phyloP scores from a whole-genome alignment of 2,113 vertebrate species.

The Istiophorus platypterus region DNA sequence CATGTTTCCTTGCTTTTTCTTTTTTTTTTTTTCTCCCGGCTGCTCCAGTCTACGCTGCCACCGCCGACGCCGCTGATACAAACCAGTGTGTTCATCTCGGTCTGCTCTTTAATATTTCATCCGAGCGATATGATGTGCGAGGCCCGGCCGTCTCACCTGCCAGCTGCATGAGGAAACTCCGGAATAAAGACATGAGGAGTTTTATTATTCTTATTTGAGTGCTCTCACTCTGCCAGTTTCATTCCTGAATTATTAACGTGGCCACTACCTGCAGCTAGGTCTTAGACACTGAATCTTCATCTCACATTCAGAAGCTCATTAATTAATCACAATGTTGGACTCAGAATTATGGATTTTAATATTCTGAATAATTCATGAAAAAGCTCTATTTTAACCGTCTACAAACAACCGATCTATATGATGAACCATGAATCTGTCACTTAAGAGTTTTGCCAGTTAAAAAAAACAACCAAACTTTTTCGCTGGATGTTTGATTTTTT shows the following conservation, averaged over 20 bases:
- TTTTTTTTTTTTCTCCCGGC: constrained; percentile 49
- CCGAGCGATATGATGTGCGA: constrained; percentile 47
- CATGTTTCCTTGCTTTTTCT: too few species aligned
- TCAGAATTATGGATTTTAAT: constrained; percentile 64
- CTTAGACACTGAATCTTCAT: constrained; percentile 43
- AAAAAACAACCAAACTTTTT: neutral
- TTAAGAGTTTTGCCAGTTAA: neutral
- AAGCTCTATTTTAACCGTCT: constrained; percentile 48
- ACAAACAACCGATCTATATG: constrained; percentile 55
- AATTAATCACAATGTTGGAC: constrained; percentile 56
- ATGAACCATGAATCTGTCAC: constrained; percentile 8
- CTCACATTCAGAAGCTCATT: constrained; percentile 58
- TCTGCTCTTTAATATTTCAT: constrained; percentile 72
- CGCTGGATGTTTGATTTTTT: neutral
- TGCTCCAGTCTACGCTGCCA: constrained; percentile 23
- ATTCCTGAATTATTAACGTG: constrained; percentile 71
- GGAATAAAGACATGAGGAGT: constrained; percentile 47
- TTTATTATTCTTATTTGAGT: constrained; percentile 66
- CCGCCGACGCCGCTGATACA: constrained; percentile 31
- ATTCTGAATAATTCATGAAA: constrained; percentile 55
- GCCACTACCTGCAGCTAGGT: constrained; percentile 55
- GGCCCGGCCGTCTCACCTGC: constrained; percentile 49
- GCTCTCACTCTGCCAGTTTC: constrained; percentile 48
- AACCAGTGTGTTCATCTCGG: constrained; percentile 29
- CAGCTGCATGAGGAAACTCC: constrained; percentile 40